Base-by-base conservation (phyloP, 2,888 invertebrate genomes). In the Microplitis manilae region DNA sequence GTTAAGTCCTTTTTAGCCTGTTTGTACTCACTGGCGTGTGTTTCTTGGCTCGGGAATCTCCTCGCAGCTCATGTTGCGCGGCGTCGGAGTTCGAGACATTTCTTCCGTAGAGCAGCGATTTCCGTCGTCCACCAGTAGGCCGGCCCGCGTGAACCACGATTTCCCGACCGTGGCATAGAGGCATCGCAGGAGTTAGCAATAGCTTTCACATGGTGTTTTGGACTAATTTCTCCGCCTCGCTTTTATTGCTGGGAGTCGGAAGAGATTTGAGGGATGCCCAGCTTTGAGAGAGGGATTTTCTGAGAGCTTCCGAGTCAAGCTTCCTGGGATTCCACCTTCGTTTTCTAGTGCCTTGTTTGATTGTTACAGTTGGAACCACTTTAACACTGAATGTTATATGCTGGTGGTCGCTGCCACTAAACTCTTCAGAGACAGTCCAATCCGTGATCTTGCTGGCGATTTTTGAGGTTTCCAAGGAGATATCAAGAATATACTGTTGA, bases 381-480 rank as follows among this genome's bases (percentile, higher is more conserved):
- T 20, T 65, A 40, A 50, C 40, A 6, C 13, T n/a, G 68, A 76
- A 76, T 15, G 8, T 20, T 61, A 77, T 77, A n/a, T 76, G 67
- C 30, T 79, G 77, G 65, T 77, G 68, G 65, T 79, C 77, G n/a
- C 76, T 79, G 15, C 15, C 59, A n/a, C 38, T 79, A 62, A 61
- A 79, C 6, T 69, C 73, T 50, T 79, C 74, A 17, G 40, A 15
- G 2, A 77, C 74, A 30, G 9, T 40, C 77, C 77, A 77, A 39
- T 73, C n/a, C n/a, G 5, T 1, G 41, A 79, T 68, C 0, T 2
- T 9, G 13, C 61, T 69, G 6, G 73, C 76, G 15, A 40, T 76
- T 6, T 38, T 17, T 9, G 73, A 73, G 4, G 76, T 73, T 7
- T 68, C 77, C 7, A 77, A 9, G 0, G 76, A 67, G 61, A 77